Base-by-base conservation (phyloP, 1,140 invertebrate species). In the Magallana gigas region DNA sequence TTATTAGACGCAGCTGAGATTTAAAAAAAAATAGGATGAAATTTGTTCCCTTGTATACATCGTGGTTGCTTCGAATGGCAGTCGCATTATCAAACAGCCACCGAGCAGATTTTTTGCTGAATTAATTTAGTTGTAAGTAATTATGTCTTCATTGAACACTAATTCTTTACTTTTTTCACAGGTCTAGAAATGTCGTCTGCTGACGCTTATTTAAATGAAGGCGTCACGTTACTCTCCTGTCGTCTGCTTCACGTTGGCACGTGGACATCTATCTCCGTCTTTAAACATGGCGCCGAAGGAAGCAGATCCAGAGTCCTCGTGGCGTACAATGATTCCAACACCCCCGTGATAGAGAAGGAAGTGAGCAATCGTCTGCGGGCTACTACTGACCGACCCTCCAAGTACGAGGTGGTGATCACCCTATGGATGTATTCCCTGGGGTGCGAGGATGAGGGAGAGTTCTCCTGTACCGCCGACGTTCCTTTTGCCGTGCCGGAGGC, bases 151-250 rank as follows among this genome's bases (percentile, higher is more conserved):
- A 23, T 23, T 23, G 23, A 23, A 23, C 23, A 23, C 23, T 23
- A 23, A 23, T 23, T 23, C 23, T 29, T 36, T 18, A 84, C 59
- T 14, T 84, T 8, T n/a, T 68, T 4, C 71, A 8, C 68, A 87
- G 85, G 85, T 48, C 59, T 87, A n/a, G 58, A 48, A 59, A 82
- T 87, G 85, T 56, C 80, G n/a, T 59, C 81, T 16, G 81, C 58
- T 6, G 60, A 62, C 14, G 85, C 85, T n/a, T 87, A 83, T 29
- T 57, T 87, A 57, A 87, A 87, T 57, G 85, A 87, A 83, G 76
- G 85, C 3, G 76, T 87, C 58, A 87, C 85, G 11, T 83, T 80
- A 9, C n/a, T 87, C 16, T 62, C 80, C 7, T 87, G 85, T 81
- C 85, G 85, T 56, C 57, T 87, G 85, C 80, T 62, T 48, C 85